Conservation (phyloP, 2,113 vertebrate species). For the Grallaria varia region DNA sequence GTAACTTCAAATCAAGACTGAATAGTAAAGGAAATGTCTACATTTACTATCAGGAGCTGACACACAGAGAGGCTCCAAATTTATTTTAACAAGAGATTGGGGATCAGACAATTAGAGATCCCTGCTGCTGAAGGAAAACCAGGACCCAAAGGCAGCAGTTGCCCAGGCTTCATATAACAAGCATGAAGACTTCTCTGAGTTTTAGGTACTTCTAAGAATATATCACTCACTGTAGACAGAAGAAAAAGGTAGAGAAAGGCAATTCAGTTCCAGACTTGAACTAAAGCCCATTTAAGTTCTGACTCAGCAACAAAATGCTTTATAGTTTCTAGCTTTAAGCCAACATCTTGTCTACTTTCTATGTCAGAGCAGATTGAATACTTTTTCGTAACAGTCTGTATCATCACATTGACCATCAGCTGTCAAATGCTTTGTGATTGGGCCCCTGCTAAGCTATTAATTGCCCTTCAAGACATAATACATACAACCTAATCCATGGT, state of each 20-base stretch:
- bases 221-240: not conserved
- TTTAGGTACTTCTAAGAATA: not conserved
- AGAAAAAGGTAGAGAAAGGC: not conserved
- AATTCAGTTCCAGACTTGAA: not conserved
- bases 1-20: not conserved
- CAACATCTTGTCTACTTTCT: not conserved
- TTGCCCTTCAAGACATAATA: not conserved
- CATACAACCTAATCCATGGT: not conserved
- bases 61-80: fast-evolving
- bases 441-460: not conserved
- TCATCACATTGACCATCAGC: not conserved
- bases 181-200: not conserved
- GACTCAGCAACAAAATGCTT: not conserved
- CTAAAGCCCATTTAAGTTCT: not conserved
- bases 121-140: not conserved
- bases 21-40: not conserved
- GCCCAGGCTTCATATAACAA: not conserved
- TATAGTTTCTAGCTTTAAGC: not conserved
- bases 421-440: not conserved
- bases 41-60: not conserved
- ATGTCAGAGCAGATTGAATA: not conserved
- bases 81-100: not conserved
- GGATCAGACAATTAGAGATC: not conserved
- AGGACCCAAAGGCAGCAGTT: not conserved
- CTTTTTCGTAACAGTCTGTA: not conserved